Percentiles rank a stretch among this genome's conserved stretches.
These are phyloP conservation scores for Chelon auratus DNA, from an alignment of 2,797 vertebrate species.

Conservation along the genomic window DNA sequence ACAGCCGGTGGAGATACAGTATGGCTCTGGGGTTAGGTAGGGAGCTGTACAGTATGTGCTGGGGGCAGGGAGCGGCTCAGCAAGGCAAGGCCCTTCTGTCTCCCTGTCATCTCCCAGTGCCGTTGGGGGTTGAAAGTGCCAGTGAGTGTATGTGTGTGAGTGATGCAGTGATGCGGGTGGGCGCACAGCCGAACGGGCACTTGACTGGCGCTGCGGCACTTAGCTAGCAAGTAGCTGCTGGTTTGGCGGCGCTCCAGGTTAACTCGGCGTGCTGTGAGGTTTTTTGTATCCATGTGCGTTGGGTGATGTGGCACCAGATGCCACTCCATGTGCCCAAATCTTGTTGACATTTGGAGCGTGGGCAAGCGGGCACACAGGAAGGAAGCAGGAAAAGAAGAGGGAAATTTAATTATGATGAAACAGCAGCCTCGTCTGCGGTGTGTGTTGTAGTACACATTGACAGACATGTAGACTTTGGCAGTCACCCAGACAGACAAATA, in stretches of 20 bases:
- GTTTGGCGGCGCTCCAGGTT: constrained; percentile 86
- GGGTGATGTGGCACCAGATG: constrained; percentile 95
- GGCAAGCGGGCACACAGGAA: constrained; percentile 75
- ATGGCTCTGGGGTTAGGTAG: constrained; percentile 60
- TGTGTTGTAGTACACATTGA: constrained; percentile 5
- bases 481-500: constrained; percentile 11
- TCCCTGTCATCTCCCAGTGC: constrained; percentile 78
- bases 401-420: constrained; percentile 96
- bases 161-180: constrained; percentile 73
- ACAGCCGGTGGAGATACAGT: constrained; percentile 50
- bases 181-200: constrained; percentile 82
- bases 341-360: constrained; percentile 95
- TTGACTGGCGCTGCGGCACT: constrained; percentile 83
- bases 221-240: constrained; percentile 80
- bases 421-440: constrained; percentile 86
- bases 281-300: constrained; percentile 90
- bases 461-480: constrained; percentile 20
- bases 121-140: constrained; percentile 79
- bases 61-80: constrained; percentile 74
- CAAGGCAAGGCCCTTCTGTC: constrained; percentile 82
- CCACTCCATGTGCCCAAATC: constrained; percentile 97
- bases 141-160: constrained; percentile 62
- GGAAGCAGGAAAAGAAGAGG: constrained; percentile 84
- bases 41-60: constrained; percentile 73
- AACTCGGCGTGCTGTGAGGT: constrained; percentile 86